phyloP scores from a whole-genome alignment of 2,113 vertebrate species.

The Neogale vison region DNA sequence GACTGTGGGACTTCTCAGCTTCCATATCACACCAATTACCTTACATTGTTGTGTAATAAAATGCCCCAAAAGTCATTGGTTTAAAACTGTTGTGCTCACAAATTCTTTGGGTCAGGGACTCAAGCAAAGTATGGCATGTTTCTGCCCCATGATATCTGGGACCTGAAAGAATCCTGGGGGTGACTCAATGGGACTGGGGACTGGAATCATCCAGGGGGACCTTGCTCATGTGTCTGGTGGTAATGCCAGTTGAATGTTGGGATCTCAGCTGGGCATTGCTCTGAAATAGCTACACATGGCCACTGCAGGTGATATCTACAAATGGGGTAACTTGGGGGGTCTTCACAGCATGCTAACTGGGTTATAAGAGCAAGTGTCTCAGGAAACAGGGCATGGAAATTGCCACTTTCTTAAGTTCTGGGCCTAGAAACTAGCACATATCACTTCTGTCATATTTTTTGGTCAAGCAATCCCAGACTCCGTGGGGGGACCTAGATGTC shows the following conservation, averaged over 20 bases:
- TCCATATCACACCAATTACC: background rate
- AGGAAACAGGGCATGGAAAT: background rate
- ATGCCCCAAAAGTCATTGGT: background rate
- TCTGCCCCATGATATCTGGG: background rate
- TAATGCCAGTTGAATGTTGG: background rate
- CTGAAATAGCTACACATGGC: background rate
- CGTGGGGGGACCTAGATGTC: background rate
- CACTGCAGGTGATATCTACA: background rate
- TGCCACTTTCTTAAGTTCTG: background rate
- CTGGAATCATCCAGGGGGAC: background rate
- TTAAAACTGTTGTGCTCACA: background rate
- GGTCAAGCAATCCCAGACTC: background rate
- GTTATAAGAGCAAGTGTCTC: background rate
- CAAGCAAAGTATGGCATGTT: background rate
- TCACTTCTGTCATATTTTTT: background rate
- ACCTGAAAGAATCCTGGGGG: background rate
- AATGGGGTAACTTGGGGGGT: background rate
- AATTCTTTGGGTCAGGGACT: background rate
- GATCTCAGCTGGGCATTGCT: background rate
- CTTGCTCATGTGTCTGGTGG: background rate
- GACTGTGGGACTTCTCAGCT: background rate
- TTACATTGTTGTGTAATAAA: background rate
- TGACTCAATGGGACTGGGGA: background rate
- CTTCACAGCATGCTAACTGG: background rate
- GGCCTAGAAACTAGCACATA: background rate